A percentile compares a stretch with the other conserved stretches of the same genome.
Evolutionary conservation across 2,797 vertebrate genomes (phyloP).

Genomic region (Euphonia xanthogaster): DNA sequence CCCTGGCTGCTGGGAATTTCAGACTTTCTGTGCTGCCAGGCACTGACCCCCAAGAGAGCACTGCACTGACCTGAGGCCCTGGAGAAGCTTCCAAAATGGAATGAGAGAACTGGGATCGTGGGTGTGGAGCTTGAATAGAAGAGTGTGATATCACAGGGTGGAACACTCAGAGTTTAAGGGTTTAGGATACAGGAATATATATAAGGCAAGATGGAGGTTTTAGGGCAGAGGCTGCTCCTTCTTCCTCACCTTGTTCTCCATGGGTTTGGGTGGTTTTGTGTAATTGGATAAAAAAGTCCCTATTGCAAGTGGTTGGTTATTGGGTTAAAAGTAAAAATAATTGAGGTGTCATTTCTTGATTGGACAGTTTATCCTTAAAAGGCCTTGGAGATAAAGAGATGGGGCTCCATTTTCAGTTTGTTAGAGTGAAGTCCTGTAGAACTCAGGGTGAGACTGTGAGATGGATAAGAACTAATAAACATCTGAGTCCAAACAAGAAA

Average conservation of each 20-base stretch:
- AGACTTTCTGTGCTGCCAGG: not conserved
- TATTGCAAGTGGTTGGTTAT: not conserved
- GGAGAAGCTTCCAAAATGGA: not conserved
- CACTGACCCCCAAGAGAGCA: not conserved
- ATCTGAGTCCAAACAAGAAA: not conserved
- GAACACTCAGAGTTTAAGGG: not conserved
- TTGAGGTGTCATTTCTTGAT: not conserved
- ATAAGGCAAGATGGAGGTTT: not conserved
- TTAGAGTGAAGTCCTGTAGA: not conserved
- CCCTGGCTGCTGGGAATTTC: not conserved
- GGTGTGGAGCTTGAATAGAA: not conserved
- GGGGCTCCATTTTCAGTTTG: not conserved
- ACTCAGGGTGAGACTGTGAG: not conserved
- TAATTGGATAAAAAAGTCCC: not conserved
- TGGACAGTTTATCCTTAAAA: not conserved
- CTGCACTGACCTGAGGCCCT: not conserved
- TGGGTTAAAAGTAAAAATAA: not conserved
- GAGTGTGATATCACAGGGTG: not conserved
- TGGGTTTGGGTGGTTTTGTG: not conserved
- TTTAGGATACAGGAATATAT: not conserved
- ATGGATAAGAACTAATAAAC: not conserved
- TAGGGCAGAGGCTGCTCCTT: not conserved
- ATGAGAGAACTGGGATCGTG: not conserved
- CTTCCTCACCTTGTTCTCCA: not conserved
- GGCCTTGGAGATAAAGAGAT: not conserved